A percentile compares a stretch with the other conserved stretches of the same genome.
These are phyloP conservation scores for Drosophila lutescens DNA, from an alignment of 2,888 invertebrate species.

Conservation along the genomic window DNA sequence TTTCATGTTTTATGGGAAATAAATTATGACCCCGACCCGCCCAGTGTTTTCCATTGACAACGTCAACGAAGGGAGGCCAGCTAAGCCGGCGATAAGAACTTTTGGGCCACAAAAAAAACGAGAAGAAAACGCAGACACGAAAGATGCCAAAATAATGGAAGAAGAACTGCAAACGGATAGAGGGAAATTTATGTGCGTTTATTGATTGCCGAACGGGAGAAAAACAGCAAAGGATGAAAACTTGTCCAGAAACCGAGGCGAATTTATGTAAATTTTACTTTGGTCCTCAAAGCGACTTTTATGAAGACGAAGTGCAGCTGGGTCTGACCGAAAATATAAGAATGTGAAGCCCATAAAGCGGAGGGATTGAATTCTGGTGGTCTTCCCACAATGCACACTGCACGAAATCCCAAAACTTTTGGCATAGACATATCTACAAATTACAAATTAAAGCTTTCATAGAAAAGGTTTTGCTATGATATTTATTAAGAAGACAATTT, in stretches of 20 bases:
- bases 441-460: too few relatives aligned
- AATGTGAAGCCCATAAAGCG: slow-evolving; percentile 28
- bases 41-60: slow-evolving; percentile 37
- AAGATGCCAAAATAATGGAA: slow-evolving; percentile 68
- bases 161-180: slow-evolving; percentile 56
- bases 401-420: neutral
- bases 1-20: slow-evolving; percentile 76
- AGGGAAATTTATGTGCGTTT: slow-evolving; percentile 72
- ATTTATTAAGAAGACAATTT: too few relatives aligned
- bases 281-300: slow-evolving; percentile 65
- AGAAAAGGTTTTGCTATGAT: too few relatives aligned
- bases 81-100: slow-evolving; percentile 70
- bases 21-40: slow-evolving; percentile 66
- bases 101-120: slow-evolving; percentile 13
- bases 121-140: slow-evolving; percentile 26
- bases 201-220: slow-evolving; percentile 64
- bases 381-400: neutral
- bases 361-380: slow-evolving; percentile 18
- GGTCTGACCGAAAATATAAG: slow-evolving; percentile 23
- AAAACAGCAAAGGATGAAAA: slow-evolving; percentile 37
- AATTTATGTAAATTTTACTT: slow-evolving; percentile 73
- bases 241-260: slow-evolving; percentile 44
- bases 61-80: slow-evolving; percentile 29
- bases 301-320: slow-evolving; percentile 77
- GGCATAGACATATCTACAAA: too few relatives aligned